These are phyloP conservation scores for Picathartes gymnocephalus DNA, from an alignment of 2,113 vertebrate genomes.

Conservation along the genomic window DNA sequence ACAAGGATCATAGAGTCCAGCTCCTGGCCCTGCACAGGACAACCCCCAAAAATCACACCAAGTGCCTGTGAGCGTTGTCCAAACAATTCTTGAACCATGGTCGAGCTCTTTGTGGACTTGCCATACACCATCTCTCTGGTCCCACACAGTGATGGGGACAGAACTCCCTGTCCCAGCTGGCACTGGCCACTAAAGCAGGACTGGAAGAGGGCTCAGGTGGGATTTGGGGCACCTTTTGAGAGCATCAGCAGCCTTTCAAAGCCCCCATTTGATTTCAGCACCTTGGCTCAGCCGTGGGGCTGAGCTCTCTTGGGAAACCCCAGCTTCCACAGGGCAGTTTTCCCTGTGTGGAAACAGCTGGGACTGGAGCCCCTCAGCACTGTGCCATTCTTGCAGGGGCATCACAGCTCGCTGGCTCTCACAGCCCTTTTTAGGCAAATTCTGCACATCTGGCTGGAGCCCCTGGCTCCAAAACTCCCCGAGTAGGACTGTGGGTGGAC, in stretches of 20 bases:
- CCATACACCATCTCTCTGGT: background rate
- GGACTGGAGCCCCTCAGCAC: accelerated
- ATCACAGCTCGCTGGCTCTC: background rate
- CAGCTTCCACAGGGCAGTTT: background rate
- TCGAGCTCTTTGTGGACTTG: background rate
- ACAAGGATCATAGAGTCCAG: background rate
- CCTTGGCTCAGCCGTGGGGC: background rate
- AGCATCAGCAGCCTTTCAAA: background rate
- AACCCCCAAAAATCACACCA: background rate
- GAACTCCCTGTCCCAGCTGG: background rate
- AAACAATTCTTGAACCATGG: accelerated
- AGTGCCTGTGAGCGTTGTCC: background rate
- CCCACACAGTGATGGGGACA: background rate
- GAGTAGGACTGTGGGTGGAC: background rate
- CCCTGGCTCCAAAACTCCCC: accelerated
- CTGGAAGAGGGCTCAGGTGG: background rate
- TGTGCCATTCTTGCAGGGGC: background rate
- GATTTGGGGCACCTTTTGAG: background rate
- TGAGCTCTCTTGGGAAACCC: background rate
- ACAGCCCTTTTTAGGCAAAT: background rate
- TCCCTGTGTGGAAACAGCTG: background rate
- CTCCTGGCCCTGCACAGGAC: background rate
- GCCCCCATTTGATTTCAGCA: background rate
- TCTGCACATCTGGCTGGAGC: background rate
- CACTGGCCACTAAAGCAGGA: background rate